Percentiles rank a stretch among this genome's conserved stretches.
These are phyloP conservation scores for Turritopsis rubra DNA, from an alignment of 30 jellyfish, hydroid and myxozoan genomes.

Conservation along the genomic window DNA sequence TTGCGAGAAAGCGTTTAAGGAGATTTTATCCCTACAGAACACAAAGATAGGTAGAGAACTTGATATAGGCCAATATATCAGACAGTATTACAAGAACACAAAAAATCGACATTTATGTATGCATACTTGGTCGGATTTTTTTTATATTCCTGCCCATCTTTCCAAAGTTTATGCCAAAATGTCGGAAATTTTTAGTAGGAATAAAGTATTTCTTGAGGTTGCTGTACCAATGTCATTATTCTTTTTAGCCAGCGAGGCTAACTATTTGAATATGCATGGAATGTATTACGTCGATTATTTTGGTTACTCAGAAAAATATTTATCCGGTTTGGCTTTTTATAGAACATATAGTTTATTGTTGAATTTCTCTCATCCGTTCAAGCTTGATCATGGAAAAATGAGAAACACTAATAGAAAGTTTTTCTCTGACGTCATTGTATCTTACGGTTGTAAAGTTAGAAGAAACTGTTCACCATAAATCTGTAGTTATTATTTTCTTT, in stretches of 20 bases:
- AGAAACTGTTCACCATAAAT: background rate
- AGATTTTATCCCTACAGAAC: background rate
- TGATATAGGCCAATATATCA: background rate
- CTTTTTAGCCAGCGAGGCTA: constrained; percentile 18
- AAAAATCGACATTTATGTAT: constrained; percentile 26
- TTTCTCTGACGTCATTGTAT: background rate
- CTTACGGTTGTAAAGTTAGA: background rate
- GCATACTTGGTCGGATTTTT: constrained; percentile 40
- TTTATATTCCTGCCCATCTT: constrained; percentile 42
- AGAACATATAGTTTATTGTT: background rate
- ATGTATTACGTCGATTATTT: constrained; percentile 24
- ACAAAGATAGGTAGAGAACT: background rate
- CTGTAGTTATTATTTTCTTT: no score
- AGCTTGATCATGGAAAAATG: background rate
- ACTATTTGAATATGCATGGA: constrained; percentile 26
- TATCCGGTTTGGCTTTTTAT: constrained; percentile 6
- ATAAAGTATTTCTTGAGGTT: constrained; percentile 40
- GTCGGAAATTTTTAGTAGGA: constrained; percentile 27
- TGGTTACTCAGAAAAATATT: constrained; percentile 29
- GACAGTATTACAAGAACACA: constrained; percentile 8
- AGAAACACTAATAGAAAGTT: background rate
- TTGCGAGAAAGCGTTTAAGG: constrained; percentile 27
- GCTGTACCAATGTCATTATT: constrained; percentile 42
- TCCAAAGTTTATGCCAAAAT: constrained; percentile 24
- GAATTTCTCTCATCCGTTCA: constrained; percentile 3